Evolutionary conservation across 1,140 invertebrate species (phyloP).

Genomic region (Saccostrea cuccullata): DNA sequence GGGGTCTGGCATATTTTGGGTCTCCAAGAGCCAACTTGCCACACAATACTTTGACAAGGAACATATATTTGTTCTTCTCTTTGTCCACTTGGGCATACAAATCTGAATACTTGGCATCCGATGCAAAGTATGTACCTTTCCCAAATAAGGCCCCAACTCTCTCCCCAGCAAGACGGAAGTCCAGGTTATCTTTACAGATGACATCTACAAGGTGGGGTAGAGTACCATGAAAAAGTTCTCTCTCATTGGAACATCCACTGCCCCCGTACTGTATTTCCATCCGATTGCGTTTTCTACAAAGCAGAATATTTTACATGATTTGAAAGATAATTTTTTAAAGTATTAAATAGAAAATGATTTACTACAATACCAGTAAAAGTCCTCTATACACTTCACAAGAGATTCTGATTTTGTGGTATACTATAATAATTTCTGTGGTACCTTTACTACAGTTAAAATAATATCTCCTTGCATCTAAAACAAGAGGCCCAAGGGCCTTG

Average conservation of each 20-base stretch:
- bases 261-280: constrained; percentile 44
- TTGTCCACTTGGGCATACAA: constrained; percentile 56
- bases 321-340: background rate
- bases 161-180: constrained; percentile 57
- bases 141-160: constrained; percentile 64
- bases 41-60: constrained; percentile 64
- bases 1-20: constrained; percentile 58
- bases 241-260: constrained; percentile 51
- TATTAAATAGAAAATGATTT: too few species aligned
- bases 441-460: too few species aligned
- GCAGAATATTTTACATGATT: background rate
- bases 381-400: too few species aligned
- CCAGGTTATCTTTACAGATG: constrained; percentile 59
- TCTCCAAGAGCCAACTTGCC: constrained; percentile 66
- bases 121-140: constrained; percentile 69
- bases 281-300: background rate
- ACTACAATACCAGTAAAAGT: too few species aligned
- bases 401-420: too few species aligned
- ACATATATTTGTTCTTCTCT: constrained; percentile 58
- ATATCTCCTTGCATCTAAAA: too few species aligned
- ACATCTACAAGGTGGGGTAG: constrained; percentile 39
- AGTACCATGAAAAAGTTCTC: constrained; percentile 57
- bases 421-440: too few species aligned
- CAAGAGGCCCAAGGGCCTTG: too few species aligned
- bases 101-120: constrained; percentile 66